phyloP scores from a whole-genome alignment of 2,888 invertebrate genomes.

The Caenorhabditis sulstoni region DNA sequence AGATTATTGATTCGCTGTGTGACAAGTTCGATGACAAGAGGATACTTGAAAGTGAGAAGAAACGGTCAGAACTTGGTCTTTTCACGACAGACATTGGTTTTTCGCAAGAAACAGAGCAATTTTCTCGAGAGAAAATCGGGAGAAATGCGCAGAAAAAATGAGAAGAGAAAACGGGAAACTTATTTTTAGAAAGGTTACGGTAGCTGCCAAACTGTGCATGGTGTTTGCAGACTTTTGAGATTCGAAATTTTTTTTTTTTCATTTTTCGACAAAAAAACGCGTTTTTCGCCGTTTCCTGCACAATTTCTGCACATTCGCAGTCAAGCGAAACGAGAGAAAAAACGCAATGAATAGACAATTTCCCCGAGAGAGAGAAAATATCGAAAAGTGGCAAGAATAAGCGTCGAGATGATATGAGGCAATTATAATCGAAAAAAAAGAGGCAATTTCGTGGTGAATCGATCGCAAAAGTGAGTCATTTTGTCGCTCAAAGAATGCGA shows the following conservation, averaged over 20 bases:
- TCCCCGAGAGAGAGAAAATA: background rate
- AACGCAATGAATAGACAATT: slow-evolving; percentile 4
- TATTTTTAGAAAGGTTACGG: background rate
- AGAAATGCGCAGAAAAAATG: slow-evolving; percentile 11
- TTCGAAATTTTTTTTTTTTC: too few relatives aligned
- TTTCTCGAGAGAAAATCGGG: background rate
- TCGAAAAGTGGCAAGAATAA: background rate
- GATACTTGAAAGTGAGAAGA: slow-evolving; percentile 47
- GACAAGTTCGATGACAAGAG: slow-evolving; percentile 20
- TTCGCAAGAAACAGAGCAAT: too few relatives aligned
- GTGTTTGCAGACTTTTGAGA: background rate
- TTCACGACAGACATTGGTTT: slow-evolving; percentile 23
- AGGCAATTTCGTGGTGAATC: background rate
- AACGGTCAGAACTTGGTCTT: slow-evolving; percentile 44
- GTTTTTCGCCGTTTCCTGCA: background rate
- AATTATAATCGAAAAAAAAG: background rate
- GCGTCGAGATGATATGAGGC: slow-evolving; percentile 3
- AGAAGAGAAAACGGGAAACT: background rate
- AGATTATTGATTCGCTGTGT: slow-evolving; percentile 16
- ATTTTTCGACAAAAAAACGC: background rate
- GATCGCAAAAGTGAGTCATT: background rate
- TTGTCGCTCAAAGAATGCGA: too few relatives aligned
- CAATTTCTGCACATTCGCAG: background rate
- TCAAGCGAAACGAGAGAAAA: slow-evolving; percentile 3
- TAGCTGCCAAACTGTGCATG: background rate